A percentile compares a stretch with the other conserved stretches of the same genome.
phyloP scores from a whole-genome alignment of 2,113 vertebrate genomes.

The Rhynchomys soricoides region DNA sequence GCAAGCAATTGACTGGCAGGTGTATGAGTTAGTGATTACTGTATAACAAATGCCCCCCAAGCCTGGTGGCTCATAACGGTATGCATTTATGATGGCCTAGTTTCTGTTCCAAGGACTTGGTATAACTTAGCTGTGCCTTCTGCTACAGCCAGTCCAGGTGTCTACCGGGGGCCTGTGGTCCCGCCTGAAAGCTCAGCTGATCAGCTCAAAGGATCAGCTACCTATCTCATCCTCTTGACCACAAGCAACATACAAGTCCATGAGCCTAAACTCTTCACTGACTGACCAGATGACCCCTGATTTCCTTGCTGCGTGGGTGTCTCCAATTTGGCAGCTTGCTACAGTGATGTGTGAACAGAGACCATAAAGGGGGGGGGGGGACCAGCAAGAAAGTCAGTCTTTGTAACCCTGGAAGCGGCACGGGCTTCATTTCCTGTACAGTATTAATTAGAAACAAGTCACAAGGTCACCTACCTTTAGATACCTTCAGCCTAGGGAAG shows the following conservation, averaged over 20 bases:
- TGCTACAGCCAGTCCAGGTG: neutral
- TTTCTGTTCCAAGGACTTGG: neutral
- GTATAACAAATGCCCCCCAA: neutral
- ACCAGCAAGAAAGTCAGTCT: neutral
- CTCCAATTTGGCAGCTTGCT: neutral
- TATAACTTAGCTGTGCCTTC: neutral
- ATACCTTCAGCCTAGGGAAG: neutral
- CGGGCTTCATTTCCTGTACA: neutral
- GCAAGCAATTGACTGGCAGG: neutral
- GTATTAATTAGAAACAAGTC: neutral
- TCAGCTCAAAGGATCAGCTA: neutral
- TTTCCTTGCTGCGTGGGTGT: neutral
- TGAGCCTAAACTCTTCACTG: neutral
- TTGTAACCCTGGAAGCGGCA: neutral
- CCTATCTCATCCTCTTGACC: neutral
- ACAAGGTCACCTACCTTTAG: neutral
- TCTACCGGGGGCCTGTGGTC: neutral
- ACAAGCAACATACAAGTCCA: neutral
- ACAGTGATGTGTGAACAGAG: neutral
- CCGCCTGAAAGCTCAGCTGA: neutral
- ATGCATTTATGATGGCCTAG: neutral
- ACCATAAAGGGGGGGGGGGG: accelerated
- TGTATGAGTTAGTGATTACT: neutral
- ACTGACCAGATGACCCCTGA: neutral
- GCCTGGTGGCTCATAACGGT: neutral